Conservation (phyloP, 2,797 vertebrate genomes). For the Acipenser transmontanus region DNA sequence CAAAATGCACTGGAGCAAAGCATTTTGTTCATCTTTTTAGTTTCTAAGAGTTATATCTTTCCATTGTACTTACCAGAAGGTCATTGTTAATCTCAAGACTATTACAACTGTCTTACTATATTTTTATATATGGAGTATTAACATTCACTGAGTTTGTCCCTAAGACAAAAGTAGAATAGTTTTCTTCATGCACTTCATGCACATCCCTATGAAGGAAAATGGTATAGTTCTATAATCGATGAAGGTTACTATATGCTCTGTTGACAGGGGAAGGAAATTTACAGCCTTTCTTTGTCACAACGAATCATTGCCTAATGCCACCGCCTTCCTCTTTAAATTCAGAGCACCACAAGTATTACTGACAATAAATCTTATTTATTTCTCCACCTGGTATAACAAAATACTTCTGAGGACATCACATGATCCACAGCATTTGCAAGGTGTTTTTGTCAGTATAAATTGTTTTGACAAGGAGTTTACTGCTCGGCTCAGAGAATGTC, state of each 20-base stretch:
- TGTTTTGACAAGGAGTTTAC: constrained; percentile 12
- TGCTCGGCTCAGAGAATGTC: not conserved
- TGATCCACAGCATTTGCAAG: not conserved
- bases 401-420: not conserved
- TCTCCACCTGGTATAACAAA: not conserved
- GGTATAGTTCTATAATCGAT: no score
- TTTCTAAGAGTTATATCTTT: no score
- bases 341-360: not conserved
- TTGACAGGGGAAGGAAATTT: constrained; percentile 10
- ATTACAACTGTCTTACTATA: no score
- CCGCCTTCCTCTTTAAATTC: not conserved
- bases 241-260: not conserved
- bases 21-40: no score
- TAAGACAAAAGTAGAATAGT: no score
- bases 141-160: no score
- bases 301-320: not conserved
- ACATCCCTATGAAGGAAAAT: no score
- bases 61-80: no score
- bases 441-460: constrained; percentile 5
- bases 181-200: no score
- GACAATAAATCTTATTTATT: not conserved
- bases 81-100: no score
- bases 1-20: no score
- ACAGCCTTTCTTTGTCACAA: not conserved
- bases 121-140: no score